Evolutionary conservation across 2,113 vertebrate genomes (phyloP), one percentile per base, ranked within the genome.

Genomic region (Xenopus laevis): DNA sequence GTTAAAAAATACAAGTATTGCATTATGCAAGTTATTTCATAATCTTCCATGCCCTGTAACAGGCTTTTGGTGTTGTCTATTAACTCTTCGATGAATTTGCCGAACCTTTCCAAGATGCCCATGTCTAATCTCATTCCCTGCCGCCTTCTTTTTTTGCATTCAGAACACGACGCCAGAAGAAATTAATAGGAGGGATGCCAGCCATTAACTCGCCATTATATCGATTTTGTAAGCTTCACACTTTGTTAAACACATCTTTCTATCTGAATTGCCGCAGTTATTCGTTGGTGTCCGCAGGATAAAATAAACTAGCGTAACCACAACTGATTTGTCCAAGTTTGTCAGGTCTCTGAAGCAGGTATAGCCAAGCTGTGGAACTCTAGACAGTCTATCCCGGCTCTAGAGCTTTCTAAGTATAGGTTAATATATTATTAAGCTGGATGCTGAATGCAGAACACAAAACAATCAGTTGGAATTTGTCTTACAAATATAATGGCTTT

Each of bases 11-110:
- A 89, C 90, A 86, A 92, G 90, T 93, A 92, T 92, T 92, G 90
- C 92, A 90, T 92, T 92, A 92, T 93, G 90, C 91, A 93, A 93
- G 88, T 89, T 90, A 91, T 92, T 93, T 92, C 92, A 93, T 92
- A 92, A 92, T 83, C 90, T 90, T 90, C 90, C 90, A 87, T 89
- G 91, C 92, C 92, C 91, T 92, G 92, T 91, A 91, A 90, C 91
- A 92, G 89, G 91, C 90, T 92, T 92, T 88, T 81, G 87, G 90
- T 89, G 92, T 93, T 81, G 88, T 90, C 89, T 89, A 74, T 83
- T 86, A 89, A 87, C 89, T 89, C 89, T 88, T 40, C 71, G 81
- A 86, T 88, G 84, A 86, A 87, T 84, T 87, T 88, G 88, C 89
- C 84, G 87, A 82, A 81, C 89, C 81, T 84, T 91, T 85, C 78